Conservation (phyloP, 2,113 vertebrate species). For the Grantiella picta region DNA sequence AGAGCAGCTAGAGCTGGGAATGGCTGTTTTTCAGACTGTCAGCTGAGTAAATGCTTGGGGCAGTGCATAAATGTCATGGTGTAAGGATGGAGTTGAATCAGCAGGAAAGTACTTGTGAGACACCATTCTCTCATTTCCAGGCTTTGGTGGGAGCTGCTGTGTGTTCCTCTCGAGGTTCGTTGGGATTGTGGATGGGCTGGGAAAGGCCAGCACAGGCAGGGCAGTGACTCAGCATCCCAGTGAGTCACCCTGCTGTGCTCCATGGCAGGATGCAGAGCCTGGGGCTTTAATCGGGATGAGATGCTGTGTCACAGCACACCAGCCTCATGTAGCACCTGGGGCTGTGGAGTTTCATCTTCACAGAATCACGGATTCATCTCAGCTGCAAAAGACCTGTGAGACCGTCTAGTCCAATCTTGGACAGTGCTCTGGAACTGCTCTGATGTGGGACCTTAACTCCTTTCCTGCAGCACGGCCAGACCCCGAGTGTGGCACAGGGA, state of each 20-base stretch:
- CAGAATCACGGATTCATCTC: accelerated
- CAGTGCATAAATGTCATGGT: neutral
- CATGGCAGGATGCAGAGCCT: too few species aligned
- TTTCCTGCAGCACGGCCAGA: neutral
- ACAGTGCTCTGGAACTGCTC: neutral
- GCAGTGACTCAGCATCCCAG: neutral
- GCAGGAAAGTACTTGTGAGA: accelerated
- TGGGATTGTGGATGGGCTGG: neutral
- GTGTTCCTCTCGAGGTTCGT: accelerated
- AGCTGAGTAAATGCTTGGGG: neutral
- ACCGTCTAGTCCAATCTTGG: neutral
- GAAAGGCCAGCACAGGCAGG: neutral
- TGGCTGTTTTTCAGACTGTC: neutral
- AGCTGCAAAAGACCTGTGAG: neutral
- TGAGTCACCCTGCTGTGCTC: neutral
- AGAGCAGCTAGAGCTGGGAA: neutral
- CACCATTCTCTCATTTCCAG: neutral
- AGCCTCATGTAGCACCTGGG: neutral
- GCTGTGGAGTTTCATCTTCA: neutral
- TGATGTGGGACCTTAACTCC: accelerated
- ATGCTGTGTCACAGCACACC: accelerated
- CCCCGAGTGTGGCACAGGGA: accelerated
- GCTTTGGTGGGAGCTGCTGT: neutral
- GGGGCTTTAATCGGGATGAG: neutral
- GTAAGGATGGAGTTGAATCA: neutral